Evolutionary conservation across 2,113 vertebrate species (phyloP).

Genomic region (Corvus hawaiiensis): DNA sequence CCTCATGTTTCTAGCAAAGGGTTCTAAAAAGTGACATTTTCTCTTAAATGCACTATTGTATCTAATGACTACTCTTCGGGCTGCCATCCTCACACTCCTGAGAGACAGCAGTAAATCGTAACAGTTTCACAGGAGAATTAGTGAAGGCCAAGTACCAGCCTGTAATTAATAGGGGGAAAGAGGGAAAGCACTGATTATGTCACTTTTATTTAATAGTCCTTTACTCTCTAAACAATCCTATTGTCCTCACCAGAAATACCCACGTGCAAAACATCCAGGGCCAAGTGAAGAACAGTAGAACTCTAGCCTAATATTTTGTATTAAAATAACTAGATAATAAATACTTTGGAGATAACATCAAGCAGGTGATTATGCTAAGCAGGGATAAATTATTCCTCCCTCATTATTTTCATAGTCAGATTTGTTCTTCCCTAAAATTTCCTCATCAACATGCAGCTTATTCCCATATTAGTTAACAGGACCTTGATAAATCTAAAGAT

Average conservation of each 20-base stretch:
- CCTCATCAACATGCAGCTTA: neutral
- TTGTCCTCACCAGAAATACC: neutral
- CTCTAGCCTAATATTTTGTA: neutral
- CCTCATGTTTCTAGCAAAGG: neutral
- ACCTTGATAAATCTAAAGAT: neutral
- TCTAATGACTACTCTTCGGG: neutral
- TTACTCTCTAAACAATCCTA: neutral
- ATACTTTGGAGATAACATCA: neutral
- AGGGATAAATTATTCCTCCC: neutral
- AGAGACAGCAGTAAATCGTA: neutral
- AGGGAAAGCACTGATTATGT: neutral
- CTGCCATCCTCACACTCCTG: neutral
- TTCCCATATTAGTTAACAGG: neutral
- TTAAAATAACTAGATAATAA: neutral
- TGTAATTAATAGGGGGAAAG: slow-evolving; percentile 2
- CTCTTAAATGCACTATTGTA: neutral
- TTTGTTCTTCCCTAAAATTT: neutral
- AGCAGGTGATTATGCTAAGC: neutral
- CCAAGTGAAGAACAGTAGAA: neutral
- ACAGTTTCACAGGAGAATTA: neutral
- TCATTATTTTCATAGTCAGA: neutral
- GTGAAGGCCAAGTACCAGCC: neutral
- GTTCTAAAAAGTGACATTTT: neutral
- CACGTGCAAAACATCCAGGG: neutral
- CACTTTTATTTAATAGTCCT: neutral